Percentiles rank a stretch among this genome's conserved stretches.
phyloP scores from a whole-genome alignment of 2,113 vertebrate species.

The Benitochromis conjunctus region DNA sequence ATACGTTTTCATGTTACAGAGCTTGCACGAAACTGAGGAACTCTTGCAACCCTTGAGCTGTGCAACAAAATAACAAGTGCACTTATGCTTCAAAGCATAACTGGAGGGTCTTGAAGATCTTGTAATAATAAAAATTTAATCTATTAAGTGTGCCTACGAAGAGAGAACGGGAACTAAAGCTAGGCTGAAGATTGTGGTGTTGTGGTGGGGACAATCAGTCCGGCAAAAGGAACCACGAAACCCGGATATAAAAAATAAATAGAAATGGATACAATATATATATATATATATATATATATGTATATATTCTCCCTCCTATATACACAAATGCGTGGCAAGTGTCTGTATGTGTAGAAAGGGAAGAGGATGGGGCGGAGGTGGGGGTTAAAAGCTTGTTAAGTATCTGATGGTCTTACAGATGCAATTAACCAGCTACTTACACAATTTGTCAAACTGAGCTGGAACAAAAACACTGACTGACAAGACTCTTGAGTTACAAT shows the following conservation, averaged over 20 bases:
- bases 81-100: conserved; percentile 8
- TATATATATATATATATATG: accelerated
- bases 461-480: conserved; percentile 26
- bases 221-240: conserved; percentile 28
- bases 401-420: conserved; percentile 26
- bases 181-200: conserved; percentile 5
- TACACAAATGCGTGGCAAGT: background rate
- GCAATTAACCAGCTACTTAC: conserved; percentile 56
- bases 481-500: conserved; percentile 3
- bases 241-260: background rate
- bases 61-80: conserved; percentile 5
- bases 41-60: background rate
- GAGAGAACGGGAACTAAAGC: background rate
- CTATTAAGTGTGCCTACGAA: background rate
- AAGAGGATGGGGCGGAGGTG: background rate
- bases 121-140: background rate
- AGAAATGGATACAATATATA: background rate
- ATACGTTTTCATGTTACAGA: background rate
- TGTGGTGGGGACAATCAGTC: conserved; percentile 12
- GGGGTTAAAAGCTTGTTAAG: conserved; percentile 54
- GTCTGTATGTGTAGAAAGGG: background rate
- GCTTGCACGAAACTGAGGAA: background rate
- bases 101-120: conserved; percentile 19
- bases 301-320: background rate
- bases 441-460: conserved; percentile 44